Percentiles rank a stretch among this genome's conserved stretches.
These are phyloP conservation scores for Microcebus murinus DNA, from an alignment of 2,113 vertebrate genomes.

Conservation along the genomic window DNA sequence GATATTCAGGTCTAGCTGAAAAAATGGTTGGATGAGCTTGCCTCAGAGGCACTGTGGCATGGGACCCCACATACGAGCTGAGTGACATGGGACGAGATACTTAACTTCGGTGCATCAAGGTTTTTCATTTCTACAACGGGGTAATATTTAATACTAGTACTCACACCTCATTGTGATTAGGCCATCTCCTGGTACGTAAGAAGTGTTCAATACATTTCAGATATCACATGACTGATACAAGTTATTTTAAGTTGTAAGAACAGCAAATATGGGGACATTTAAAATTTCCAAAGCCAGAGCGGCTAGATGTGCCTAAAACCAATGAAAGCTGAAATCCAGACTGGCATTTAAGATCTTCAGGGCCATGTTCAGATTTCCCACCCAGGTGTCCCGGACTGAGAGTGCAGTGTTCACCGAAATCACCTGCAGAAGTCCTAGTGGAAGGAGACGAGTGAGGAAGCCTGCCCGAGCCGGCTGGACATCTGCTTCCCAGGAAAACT, in stretches of 20 bases:
- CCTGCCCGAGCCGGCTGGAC: accelerated
- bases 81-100: not conserved
- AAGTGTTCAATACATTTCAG: not conserved
- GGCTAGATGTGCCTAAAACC: not conserved
- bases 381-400: not conserved
- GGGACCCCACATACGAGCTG: not conserved
- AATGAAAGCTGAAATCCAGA: not conserved
- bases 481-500: not conserved
- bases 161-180: not conserved
- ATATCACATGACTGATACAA: not conserved
- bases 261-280: not conserved
- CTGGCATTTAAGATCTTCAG: not conserved
- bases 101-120: not conserved
- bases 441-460: not conserved
- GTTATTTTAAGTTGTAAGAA: not conserved
- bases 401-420: not conserved
- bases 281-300: not conserved
- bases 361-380: not conserved
- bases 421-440: not conserved
- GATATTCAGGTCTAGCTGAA: not conserved
- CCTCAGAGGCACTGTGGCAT: not conserved
- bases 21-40: not conserved
- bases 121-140: not conserved
- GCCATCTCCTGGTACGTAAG: not conserved
- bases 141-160: not conserved